Evolutionary conservation across 2,797 vertebrate genomes (phyloP).

Genomic region (Diplodus puntazzo): DNA sequence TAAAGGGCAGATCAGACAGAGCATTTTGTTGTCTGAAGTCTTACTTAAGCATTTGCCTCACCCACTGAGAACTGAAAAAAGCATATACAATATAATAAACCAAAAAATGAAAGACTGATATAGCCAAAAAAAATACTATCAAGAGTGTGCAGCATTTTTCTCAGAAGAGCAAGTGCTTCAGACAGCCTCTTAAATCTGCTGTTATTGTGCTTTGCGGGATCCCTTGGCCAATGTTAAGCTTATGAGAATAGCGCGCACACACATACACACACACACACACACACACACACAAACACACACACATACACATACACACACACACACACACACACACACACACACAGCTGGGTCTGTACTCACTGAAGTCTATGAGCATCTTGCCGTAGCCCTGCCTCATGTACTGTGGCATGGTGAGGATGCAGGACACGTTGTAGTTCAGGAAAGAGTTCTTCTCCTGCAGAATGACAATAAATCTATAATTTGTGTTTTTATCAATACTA

Average conservation of each 20-base stretch:
- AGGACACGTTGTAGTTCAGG: constrained; percentile 97
- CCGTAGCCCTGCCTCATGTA: constrained; percentile 97
- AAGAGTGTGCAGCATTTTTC: not conserved
- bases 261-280: not conserved
- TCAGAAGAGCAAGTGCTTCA: not conserved
- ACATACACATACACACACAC: not conserved
- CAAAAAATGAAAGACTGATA: constrained; percentile 8
- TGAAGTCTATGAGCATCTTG: constrained; percentile 99
- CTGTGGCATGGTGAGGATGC: constrained; percentile 97
- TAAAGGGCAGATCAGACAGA: not conserved
- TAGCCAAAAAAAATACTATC: not conserved
- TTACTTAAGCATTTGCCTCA: not conserved
- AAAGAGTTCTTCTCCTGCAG: constrained; percentile 96
- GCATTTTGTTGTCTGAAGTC: not conserved
- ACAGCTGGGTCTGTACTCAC: constrained; percentile 83
- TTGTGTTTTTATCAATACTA: not conserved
- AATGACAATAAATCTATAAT: not conserved
- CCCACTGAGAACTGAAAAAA: not conserved
- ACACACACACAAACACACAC: not conserved
- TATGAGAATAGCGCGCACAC: not conserved
- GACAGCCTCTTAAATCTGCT: constrained; percentile 10
- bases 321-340: not conserved
- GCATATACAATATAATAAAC: not conserved
- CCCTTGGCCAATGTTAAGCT: not conserved
- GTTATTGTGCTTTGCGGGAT: constrained; percentile 14